Base-by-base conservation (phyloP, 2,888 invertebrate species). In the Allacma fusca region DNA sequence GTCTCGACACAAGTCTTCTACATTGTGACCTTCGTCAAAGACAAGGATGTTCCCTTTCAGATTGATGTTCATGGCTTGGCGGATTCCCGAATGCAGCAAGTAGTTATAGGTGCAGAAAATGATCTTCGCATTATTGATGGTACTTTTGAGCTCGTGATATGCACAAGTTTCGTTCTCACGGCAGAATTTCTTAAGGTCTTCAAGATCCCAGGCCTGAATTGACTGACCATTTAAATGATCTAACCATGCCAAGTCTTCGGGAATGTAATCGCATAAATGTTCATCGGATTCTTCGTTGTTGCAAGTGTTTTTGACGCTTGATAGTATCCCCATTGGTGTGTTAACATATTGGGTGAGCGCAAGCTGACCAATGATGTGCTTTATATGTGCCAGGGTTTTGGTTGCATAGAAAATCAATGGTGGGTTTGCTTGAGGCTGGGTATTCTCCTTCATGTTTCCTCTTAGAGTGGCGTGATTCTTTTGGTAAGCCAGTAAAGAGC, bases 71-170 rank as follows among this genome's bases (percentile, higher is more conserved):
- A 87, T 86, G 74, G 83, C 82, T 43, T 85, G 83, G 77, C 88
- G 83, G 74, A 88, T 87, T 24, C 23, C 26, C 1, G 13, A 0
- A 83, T 89, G 88, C 13, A 90, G 86, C 23, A 90, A 85, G 82
- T 90, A 90, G 83, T 89, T 89, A 85, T 90, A 90, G 0, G 90
- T 89, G 83, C 89, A 88, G 84, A 90, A 88, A 50, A 90, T 85
- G n/a, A 90, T 86, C 67, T 89, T 87, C 1, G 83, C 79, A 16
- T 21, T 12, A 5, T 69, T 34, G 13, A 77, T 78, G 13, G 81
- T 26, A 23, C 59, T 21, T 21, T 73, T 28, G 13, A 73, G 19
- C 24, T 79, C 82, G 57, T 80, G 81, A 59, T 76, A 83, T 0
- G 82, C 76, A 29, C 83, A 83, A 0, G 24, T 16, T 0, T 21